Base-by-base conservation (phyloP, 2,797 vertebrate genomes). In the Spatula clypeata region DNA sequence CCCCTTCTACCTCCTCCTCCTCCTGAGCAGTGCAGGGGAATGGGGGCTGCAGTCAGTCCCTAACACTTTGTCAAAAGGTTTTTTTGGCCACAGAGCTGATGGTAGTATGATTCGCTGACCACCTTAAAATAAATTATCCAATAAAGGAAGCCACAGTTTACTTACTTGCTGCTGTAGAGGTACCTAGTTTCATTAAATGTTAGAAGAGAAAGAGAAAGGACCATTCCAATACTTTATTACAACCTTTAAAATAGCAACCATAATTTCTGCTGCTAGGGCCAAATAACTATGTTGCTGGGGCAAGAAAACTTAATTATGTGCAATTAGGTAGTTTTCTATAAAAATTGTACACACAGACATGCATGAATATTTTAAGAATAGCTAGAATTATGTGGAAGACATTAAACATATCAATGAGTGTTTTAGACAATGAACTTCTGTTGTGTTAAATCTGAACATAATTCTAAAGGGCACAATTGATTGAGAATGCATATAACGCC, bases 111-210 rank as follows among this genome's bases (percentile, higher is more conserved):
- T 86, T 91, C 88, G 73, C 80, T 93, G 70, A 31, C 36, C 5
- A 2, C 54, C 15, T 83, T 65, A 79, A 67, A 88, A 32, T 54
- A 84, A 71, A 16, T 86, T 79, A 23, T 34, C 32, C 81, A 62
- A 81, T 73, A 79, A 88, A 90, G 3, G 13, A 83, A 94, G 54
- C 29, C n/a, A 38, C 29, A 24, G n/a, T 88, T 90, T 93, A 94
- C 92, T 95, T 94, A 91, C 61, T 95, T 90, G 70, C 73, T 93
- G 34, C 61, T 93, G 91, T 95, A 81, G 62, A 88, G 70, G 16
- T 84, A 26, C 67, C 38, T 69, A 13, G 65, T 70, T 40, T 88
- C 61, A 47, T 81, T 54, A 81, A 73, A 83, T 88, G 64, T 84
- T 90, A 83, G 82, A 75, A 89, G 67, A 69, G 18, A 79, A 76